Base-by-base conservation (phyloP, 2,888 invertebrate species). In the Gari tellinella region DNA sequence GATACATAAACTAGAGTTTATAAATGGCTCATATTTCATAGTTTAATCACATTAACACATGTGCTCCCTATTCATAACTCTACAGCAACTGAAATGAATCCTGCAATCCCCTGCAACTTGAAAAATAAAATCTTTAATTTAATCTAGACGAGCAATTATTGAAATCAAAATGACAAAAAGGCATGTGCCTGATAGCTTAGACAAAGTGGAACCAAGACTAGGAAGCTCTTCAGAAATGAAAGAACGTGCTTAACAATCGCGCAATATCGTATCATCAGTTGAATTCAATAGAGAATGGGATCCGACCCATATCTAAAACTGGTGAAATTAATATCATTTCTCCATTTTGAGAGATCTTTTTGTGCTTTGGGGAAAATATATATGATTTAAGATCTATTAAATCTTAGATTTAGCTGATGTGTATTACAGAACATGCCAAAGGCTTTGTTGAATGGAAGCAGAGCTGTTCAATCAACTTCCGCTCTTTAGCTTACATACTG, bases 71-170 rank as follows among this genome's bases (percentile, higher is more conserved):
- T 31, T 31, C 31, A 31, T 31, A 31, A 31, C 31, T 7, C 31
- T 31, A 31, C 31, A 31, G 31, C 31, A 10, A 31, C 31, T 31
- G 31, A 31, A 31, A 31, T 31, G 31, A 31, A 31, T 31, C 31
- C 31, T 31, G 31, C 31, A 31, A 31, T 31, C 31, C 31, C 31
- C 31, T 31, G 31, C 45, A 45, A 57, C 57, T 57, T 57, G 31
- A 43, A 57, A 57, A 63, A 48, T 61, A 37, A 48, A 68, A 68
- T 68, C 68, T 72, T 66, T 66, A 72, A 74, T 74, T 64, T 52
- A 68, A 74, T 74, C 74, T 74, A 49, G 17, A 49, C 45, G 51
- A 60, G 57, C 52, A 65, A 67, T 60, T 61, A 67, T 61, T 53
- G 67, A 67, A 67, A 60, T 61, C 65, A 61, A 56, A 26, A 49